phyloP scores from a whole-genome alignment of 1,140 invertebrate species.

The Oryctes rhinoceros region DNA sequence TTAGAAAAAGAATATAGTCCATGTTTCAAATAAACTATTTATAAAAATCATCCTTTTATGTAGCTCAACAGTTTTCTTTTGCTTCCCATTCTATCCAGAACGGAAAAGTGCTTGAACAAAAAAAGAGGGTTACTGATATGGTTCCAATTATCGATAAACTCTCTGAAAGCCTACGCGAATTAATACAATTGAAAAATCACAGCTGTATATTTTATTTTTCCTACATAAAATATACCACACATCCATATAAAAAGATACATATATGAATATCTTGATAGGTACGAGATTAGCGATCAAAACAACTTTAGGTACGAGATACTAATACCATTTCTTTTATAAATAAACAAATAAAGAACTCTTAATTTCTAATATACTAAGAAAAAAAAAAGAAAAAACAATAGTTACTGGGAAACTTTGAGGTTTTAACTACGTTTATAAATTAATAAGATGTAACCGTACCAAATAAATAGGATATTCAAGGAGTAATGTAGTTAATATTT shows the following conservation, averaged over 20 bases:
- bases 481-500: background rate
- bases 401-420: slow-evolving; percentile 13
- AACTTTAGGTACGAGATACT: background rate
- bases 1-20: too few relatives aligned
- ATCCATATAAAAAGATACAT: background rate
- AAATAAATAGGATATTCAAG: background rate
- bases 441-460: background rate
- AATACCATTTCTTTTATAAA: background rate
- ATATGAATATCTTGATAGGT: background rate
- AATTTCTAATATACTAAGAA: background rate
- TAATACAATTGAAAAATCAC: background rate
- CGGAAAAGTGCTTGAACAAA: too few relatives aligned
- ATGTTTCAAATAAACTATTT: too few relatives aligned
- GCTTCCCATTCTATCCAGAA: too few relatives aligned
- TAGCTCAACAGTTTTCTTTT: too few relatives aligned
- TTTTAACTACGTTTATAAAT: background rate
- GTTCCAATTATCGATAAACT: background rate
- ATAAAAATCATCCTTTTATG: too few relatives aligned
- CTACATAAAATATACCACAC: background rate
- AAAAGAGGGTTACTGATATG: background rate
- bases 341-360: background rate
- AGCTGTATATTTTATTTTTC: background rate
- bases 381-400: background rate
- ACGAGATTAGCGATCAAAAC: background rate
- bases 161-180: background rate